Conservation (phyloP, 1,140 invertebrate species). For the Grapholita molesta region DNA sequence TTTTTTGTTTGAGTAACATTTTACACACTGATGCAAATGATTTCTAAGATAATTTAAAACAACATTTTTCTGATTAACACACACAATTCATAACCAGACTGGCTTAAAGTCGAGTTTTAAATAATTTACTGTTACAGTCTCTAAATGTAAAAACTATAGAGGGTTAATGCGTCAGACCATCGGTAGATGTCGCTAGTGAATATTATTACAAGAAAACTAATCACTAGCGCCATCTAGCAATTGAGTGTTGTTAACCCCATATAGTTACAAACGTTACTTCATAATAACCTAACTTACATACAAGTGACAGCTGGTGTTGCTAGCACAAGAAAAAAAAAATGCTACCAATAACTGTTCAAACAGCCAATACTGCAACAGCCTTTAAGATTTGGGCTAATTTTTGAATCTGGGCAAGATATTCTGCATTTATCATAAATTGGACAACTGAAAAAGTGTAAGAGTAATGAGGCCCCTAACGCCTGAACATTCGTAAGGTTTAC, state of each 20-base stretch:
- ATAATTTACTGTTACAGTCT: conserved; percentile 27
- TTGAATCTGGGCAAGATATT: conserved; percentile 1
- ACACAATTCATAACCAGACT: conserved; percentile 58
- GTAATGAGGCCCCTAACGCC: background rate
- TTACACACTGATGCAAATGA: background rate
- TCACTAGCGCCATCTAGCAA: background rate
- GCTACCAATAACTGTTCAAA: background rate
- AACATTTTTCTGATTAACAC: conserved; percentile 55
- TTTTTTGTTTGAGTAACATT: no score
- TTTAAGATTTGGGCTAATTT: conserved; percentile 1
- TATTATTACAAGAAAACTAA: background rate
- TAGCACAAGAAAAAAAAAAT: conserved; percentile 2
- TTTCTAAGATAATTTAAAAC: background rate
- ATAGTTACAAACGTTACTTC: conserved; percentile 6
- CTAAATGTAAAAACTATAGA: conserved; percentile 22
- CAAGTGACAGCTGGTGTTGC: background rate
- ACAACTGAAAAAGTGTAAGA: background rate
- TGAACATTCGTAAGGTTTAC: no score
- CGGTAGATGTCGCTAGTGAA: background rate
- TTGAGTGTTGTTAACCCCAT: background rate
- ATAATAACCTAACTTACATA: background rate
- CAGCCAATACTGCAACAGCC: conserved; percentile 6
- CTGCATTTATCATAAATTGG: background rate
- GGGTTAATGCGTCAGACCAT: background rate
- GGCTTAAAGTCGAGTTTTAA: conserved; percentile 24